Conservation (phyloP, 2,797 vertebrate genomes). For the Clarias fuscus region DNA sequence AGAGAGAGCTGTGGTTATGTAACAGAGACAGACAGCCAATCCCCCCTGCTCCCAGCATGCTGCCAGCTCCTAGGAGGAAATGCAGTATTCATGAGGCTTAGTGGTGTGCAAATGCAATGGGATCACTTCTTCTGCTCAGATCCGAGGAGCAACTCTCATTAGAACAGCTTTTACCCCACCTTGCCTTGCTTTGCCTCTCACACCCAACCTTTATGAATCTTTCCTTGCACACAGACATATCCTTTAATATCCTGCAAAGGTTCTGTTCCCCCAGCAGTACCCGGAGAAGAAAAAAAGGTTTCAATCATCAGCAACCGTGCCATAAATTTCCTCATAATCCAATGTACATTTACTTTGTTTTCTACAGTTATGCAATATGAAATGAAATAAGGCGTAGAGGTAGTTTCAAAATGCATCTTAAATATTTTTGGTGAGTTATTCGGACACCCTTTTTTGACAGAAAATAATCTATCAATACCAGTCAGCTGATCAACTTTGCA, state of each 20-base stretch:
- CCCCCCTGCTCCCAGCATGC: constrained; percentile 22
- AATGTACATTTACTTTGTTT: not conserved
- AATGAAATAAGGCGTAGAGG: not conserved
- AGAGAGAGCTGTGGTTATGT: constrained; percentile 69
- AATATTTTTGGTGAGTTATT: not conserved
- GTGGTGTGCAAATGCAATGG: constrained; percentile 61
- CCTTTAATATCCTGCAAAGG: not conserved
- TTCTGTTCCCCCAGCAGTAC: no score
- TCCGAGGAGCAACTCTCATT: constrained; percentile 28
- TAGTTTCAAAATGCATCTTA: not conserved
- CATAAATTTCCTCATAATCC: not conserved
- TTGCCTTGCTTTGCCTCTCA: not conserved
- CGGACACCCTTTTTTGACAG: not conserved
- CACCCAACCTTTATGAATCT: not conserved
- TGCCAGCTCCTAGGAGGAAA: constrained; percentile 38
- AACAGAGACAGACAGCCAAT: constrained; percentile 61
- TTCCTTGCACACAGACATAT: not conserved
- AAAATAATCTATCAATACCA: not conserved
- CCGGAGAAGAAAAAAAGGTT: no score
- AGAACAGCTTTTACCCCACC: not conserved
- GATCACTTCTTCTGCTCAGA: constrained; percentile 16
- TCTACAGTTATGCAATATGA: no score
- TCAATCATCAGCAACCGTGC: not conserved
- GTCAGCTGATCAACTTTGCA: not conserved
- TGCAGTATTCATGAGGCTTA: constrained; percentile 73